phyloP scores from a whole-genome alignment of 1,140 invertebrate species.

The Saccostrea cuccullata region DNA sequence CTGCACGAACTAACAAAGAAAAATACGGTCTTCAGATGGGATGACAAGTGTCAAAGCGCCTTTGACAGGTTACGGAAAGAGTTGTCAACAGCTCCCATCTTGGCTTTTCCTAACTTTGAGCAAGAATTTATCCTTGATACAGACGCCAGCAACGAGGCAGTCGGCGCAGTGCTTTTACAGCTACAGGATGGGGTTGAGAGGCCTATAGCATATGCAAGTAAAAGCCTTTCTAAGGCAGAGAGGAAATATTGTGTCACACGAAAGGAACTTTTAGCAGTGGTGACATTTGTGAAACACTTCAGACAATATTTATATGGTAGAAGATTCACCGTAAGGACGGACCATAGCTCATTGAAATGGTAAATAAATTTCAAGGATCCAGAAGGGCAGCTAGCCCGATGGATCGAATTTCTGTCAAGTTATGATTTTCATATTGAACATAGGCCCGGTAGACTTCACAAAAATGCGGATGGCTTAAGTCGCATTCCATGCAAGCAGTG shows the following conservation, averaged over 20 bases:
- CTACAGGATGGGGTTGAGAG: conserved; percentile 54
- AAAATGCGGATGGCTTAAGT: conserved; percentile 63
- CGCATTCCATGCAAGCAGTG: conserved; percentile 33
- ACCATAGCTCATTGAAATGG: conserved; percentile 34
- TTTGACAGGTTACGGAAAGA: background rate
- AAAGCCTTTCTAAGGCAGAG: conserved; percentile 40
- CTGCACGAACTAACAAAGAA: conserved; percentile 70
- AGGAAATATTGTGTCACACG: conserved; percentile 45
- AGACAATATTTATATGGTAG: conserved; percentile 18
- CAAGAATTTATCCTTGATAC: background rate
- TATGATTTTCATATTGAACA: conserved; percentile 63
- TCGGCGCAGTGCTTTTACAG: conserved; percentile 76
- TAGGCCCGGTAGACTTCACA: conserved; percentile 57
- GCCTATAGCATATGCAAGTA: conserved; percentile 35
- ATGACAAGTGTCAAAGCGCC: background rate
- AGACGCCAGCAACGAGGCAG: conserved; percentile 65
- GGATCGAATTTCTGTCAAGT: conserved; percentile 58
- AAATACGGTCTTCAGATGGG: conserved; percentile 57
- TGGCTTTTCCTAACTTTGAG: background rate
- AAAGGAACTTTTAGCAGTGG: conserved; percentile 46
- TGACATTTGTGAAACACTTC: conserved; percentile 47
- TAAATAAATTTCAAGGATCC: background rate
- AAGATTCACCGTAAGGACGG: conserved; percentile 14
- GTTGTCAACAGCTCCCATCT: too few relatives aligned
- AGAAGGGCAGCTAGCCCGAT: conserved; percentile 50